Evolutionary conservation across 2,113 vertebrate species (phyloP), one percentile per base, ranked within the genome.

Genomic region (Lepus americanus): DNA sequence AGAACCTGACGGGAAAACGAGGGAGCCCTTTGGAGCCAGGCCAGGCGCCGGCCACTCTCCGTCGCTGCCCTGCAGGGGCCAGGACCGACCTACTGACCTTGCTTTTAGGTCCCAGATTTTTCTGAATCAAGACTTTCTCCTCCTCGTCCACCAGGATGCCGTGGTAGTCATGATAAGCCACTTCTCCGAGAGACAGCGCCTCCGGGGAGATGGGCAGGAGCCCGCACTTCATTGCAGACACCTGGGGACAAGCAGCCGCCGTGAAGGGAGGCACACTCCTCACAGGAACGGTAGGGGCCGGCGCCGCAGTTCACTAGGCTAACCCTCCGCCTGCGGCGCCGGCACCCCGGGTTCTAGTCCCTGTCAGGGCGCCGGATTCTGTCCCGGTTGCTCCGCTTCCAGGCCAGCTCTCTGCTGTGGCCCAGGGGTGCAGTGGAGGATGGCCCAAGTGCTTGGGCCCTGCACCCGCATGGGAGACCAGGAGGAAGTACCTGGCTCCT

Each of bases 221-320:
- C 77, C 99, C 99, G 49, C 99, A 99, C 80, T 99, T 99, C 99
- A 99, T 99, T 31, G 99, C 99, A 0, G 99, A 99, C 77, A 99
- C 99, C 99, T 99, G 93, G 36, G 92, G 36, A 55, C 25, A 86
- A 33, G 63, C 0, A 0, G 78, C 5, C n/a, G 9, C 39, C 55
- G 23, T 5, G 7, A 88, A 23, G 11, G 53, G 44, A 44, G 44
- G 44, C 44, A 44, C 44, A 44, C 11, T 76, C 74, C 70, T 86
- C n/a, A 31, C 3, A 44, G 80, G 94, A 55, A 31, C 44, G 44
- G 39, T 23, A 69, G 6, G 2, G 36, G 36, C 36, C 36, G 36
- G 36, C 36, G 36, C 36, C 36, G 36, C 36, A 36, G 36, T 36
- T 36, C 36, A 36, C 36, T 36, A 36, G 36, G 36, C 36, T 36